Evolutionary conservation across 2,888 invertebrate species (phyloP), one percentile per base, ranked within the genome.

Genomic region (Coelinius sp.): DNA sequence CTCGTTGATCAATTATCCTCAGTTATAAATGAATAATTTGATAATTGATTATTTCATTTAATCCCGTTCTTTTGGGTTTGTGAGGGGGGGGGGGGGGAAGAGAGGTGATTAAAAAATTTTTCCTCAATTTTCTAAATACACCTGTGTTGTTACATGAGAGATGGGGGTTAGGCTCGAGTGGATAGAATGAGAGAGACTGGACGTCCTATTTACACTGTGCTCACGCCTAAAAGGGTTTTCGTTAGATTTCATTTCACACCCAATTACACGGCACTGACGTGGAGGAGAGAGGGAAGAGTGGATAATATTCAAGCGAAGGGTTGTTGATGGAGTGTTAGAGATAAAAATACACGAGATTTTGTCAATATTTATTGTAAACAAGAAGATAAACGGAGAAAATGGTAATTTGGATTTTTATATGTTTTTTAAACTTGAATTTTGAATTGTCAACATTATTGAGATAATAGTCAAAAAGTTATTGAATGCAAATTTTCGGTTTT

Each of bases 201-300:
- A 3, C 22, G 20, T 52, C 20, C 49, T 49, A n/a, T n/a, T 10
- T 49, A 20, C 22, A 52, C 52, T 83, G 85, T 86, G 86, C 83
- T 85, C 86, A 87, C 86, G 86, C 86, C 86, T 86, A 87, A 86
- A 86, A 86, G 87, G 84, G 82, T 87, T 87, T 87, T 86, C 86
- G 86, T 87, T 87, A 86, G 86, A 87, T 86, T 87, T 86, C 86
- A 86, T 87, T 87, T 87, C 84, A 86, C 86, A 86, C 84, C 86
- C 86, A 87, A 87, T 87, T 86, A 86, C 83, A 82, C 78, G 79
- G 79, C 80, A 83, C 80, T 83, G 82, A 82, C 78, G 78, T 73
- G 12, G 74, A 76, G 73, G 73, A 75, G 71, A 73, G 73, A 75
- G 44, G 38, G 67, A 66, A 22, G 38, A 52, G 38, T 56, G 46